Conservation (phyloP, 2,113 vertebrate species). For the Tetraodon nigroviridis region DNA sequence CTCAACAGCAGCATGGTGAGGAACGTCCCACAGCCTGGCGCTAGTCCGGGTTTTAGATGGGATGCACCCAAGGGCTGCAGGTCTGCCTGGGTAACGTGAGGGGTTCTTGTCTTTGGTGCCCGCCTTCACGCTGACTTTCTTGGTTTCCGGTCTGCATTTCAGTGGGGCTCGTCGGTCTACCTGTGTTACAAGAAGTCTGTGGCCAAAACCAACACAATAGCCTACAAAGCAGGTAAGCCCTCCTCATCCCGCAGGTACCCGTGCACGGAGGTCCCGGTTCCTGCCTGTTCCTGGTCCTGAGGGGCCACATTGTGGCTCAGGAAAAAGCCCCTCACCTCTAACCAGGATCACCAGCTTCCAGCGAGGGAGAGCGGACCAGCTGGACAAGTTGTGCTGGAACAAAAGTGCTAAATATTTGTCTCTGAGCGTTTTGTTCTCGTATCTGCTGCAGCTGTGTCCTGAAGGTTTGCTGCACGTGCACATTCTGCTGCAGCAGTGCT, state of each 20-base stretch:
- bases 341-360: not conserved
- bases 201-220: constrained; percentile 95
- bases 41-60: not conserved
- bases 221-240: constrained; percentile 93
- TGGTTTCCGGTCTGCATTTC: constrained; percentile 24
- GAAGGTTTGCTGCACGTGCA: not conserved
- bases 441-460: not conserved
- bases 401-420: not conserved
- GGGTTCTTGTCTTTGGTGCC: not conserved
- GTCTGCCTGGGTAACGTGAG: not conserved
- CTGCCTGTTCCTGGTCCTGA: not conserved
- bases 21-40: not conserved
- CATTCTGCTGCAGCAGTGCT: not conserved
- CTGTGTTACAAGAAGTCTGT: constrained; percentile 99
- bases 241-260: constrained; percentile 8
- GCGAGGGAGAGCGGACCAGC: not conserved
- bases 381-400: not conserved
- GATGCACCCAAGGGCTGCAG: not conserved
- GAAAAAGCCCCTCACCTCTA: constrained; percentile 2
- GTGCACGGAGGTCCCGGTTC: not conserved
- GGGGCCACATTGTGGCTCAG: not conserved
- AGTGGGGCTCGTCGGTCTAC: constrained; percentile 97
- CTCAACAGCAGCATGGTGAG: constrained; percentile 97
- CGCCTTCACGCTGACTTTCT: not conserved
- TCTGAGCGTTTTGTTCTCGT: not conserved